Base-by-base conservation (phyloP, 1,140 invertebrate species). In the Eufriesea mexicana region DNA sequence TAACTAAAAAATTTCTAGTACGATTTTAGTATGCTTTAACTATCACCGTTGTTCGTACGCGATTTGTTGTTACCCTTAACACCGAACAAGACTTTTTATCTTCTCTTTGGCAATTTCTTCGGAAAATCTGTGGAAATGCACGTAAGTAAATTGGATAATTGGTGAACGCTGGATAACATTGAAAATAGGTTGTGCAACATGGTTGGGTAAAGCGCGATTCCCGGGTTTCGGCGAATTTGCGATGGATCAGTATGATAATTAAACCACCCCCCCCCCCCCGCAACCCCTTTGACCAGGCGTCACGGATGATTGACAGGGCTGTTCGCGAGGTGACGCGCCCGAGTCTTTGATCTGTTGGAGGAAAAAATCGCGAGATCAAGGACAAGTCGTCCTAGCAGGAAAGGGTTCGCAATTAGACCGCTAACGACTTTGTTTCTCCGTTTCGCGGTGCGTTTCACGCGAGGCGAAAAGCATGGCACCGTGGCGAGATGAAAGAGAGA, bases 401-500 rank as follows among this genome's bases (percentile, higher is more conserved):
- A 80, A 73, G 78, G 62, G 78, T 54, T 80, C 78, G 70, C 70
- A 73, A 80, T 80, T 76, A 76, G 59, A 49, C 71, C 61, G 57
- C 85, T 55, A 59, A 68, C 82, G 61, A 77, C 72, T 77, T 84
- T 51, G 47, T 77, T 64, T 57, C 59, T 66, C 49, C 10, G 57
- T 76, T 54, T 55, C 64, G 42, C 18, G 51, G 55, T 47, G 54
- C 47, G 73, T 71, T 64, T 28, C 74, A 47, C 25, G 66, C 79
- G 67, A 85, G 75, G 71, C 80, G 75, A 80, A 85, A 79, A 84
- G 84, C 84, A 66, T 84, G 79, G 79, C 71, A 81, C 72, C 87
- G 85, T 71, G 78, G 82, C 67, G 81, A 91, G 92, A 93, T 93
- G 91, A 93, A 93, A 92, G 92, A 91, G 88, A 90, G 91, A 92